Evolutionary conservation across 1,140 invertebrate species (phyloP).

Genomic region (Alviniconcha marisindica): DNA sequence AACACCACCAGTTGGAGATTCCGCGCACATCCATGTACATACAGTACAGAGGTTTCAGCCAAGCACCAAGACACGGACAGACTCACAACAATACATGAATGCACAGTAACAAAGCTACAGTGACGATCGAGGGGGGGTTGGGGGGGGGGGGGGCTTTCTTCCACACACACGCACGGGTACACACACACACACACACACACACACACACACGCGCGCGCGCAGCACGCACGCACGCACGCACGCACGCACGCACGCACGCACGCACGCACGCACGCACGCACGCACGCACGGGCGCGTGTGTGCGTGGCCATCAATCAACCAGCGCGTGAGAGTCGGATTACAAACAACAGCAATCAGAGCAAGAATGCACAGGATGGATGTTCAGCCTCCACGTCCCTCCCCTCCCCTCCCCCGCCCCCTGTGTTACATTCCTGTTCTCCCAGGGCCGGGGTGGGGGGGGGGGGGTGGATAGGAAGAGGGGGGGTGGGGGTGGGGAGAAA

Average conservation of each 20-base stretch:
- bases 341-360: neutral
- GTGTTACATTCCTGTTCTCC: neutral
- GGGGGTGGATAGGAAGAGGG: too few relatives aligned
- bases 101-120: neutral
- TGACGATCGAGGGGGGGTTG: too few relatives aligned
- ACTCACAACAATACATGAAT: too few relatives aligned
- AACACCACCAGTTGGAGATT: too few relatives aligned
- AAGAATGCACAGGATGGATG: neutral
- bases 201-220: neutral
- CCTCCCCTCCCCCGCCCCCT: neutral
- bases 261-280: neutral
- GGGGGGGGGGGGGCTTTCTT: too few relatives aligned
- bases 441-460: neutral
- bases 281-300: neutral
- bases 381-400: neutral
- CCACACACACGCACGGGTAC: neutral
- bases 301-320: neutral
- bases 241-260: neutral
- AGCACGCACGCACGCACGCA: neutral
- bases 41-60: too few relatives aligned
- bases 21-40: too few relatives aligned
- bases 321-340: neutral
- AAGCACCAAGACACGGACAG: too few relatives aligned
- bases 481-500: too few relatives aligned
- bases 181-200: conserved; percentile 13